Evolutionary conservation across 2,888 invertebrate genomes (phyloP), one percentile per base, ranked within the genome.

Genomic region (Drosophila gaucha): DNA sequence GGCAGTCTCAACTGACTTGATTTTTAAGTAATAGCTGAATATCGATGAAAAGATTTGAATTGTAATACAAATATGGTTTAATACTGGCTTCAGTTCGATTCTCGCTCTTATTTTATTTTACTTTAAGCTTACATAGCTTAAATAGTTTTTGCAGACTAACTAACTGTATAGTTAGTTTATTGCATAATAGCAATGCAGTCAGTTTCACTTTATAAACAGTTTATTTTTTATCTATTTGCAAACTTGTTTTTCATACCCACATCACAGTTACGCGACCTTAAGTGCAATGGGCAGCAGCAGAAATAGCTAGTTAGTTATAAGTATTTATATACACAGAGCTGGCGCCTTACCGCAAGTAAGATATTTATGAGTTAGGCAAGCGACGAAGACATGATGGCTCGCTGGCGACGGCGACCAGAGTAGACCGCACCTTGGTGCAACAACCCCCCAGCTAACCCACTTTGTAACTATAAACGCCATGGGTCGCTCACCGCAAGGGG

Each of bases 401-500:
- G 49, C 36, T 39, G 46, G 35, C 46, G 52, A 65, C 24, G 46
- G 35, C 46, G 52, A 65, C 24, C 24, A 31, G 8, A 39, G 24
- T 10, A 54, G 62, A 63, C 75, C 78, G 39, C 75, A 75, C 75
- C 75, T 77, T 77, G 67, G 57, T 38, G 51, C 66, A 70, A 56
- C 74, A 16, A 56, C 51, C 47, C 33, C 46, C 39, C 36, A 38
- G 36, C 35, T 60, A 60, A 18, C 52, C 62, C 52, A 59, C 14
- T 62, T 63, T 71, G 79, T 75, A 84, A 84, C 67, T 66, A 73
- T 73, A 80, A 75, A 70, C 67, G 76, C 50, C 30, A 46, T 26
- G 43, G 46, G 52, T 54, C 43, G 4, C 26, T 70, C 16, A 64
- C 84, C 78, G 50, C 85, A 75, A 58, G 43, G 41, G 64, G 55